Base-by-base conservation (phyloP, 2,888 invertebrate genomes). In the Eulithis prunata region DNA sequence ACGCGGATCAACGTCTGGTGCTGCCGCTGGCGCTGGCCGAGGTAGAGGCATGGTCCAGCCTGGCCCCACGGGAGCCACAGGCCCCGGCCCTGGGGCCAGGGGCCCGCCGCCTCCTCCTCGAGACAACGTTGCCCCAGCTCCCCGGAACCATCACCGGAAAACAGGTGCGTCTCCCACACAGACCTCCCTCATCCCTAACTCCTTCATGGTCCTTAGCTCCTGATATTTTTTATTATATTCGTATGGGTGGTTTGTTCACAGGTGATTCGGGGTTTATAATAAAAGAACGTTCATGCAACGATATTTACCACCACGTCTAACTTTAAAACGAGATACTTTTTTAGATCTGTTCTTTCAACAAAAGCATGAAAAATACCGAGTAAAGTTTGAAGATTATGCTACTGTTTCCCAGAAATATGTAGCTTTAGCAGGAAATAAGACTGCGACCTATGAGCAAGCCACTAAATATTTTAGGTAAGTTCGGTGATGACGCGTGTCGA, bases 51-150 rank as follows among this genome's bases (percentile, higher is more conserved):
- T 71, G 82, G 73, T 74, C 77, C 75, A 77, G 74, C 74, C 66
- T 81, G 78, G 72, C 78, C 79, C 71, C 28, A 79, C 79, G 7
- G 78, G 85, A 12, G 82, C 84, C 5, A 78, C 76, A 0, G 83
- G 83, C 10, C 78, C 80, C 12, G 91, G 97, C 56, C 97, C 97
- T 5, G 97, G 97, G n/a, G 97, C 97, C 4, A 94, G 97, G 76
- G 97, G 97, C 58, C 97, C 97, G n/a, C 97, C 97, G 51, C 97
- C 97, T 43, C 97, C 97, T 10, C 97, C 97, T 0, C 93, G 97
- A 68, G 96, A 96, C 78, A 94, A 94, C 82, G 94, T 95, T 81
- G 94, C 87, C 65, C 85, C 89, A 64, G 85, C 84, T 66, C 88
- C 87, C 69, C 86, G 92, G 68, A 90, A 87, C 73, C 92, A 88